Conservation (phyloP, 2,888 invertebrate genomes). For the Tenthredo livida region DNA sequence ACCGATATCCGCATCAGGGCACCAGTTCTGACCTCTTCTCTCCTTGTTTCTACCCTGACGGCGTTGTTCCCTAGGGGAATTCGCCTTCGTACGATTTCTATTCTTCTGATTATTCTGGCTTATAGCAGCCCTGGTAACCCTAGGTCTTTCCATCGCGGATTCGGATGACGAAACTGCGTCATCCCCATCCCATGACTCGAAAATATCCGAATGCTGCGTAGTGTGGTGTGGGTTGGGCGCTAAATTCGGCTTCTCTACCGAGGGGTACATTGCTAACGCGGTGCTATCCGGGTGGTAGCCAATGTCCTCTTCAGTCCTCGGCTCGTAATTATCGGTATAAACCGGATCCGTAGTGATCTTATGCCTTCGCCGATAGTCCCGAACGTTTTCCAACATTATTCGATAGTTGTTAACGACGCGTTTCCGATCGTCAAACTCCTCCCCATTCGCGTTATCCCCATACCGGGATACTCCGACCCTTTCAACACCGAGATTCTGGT, state of each 20-base stretch:
- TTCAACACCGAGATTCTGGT: background rate
- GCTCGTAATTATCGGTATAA: background rate
- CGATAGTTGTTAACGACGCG: constrained; percentile 42
- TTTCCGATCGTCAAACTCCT: constrained; percentile 56
- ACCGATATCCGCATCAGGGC: constrained; percentile 83
- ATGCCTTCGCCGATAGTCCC: constrained; percentile 40
- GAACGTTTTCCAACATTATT: constrained; percentile 29
- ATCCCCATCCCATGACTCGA: constrained; percentile 6
- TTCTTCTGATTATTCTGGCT: constrained; percentile 20
- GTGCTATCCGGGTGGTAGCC: background rate
- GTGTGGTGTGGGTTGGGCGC: constrained; percentile 19
- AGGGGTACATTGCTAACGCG: constrained; percentile 32
- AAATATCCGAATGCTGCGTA: background rate
- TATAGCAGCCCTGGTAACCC: constrained; percentile 63
- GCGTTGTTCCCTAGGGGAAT: constrained; percentile 73
- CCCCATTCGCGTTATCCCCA: constrained; percentile 58
- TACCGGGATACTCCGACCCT: background rate
- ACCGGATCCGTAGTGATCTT: background rate
- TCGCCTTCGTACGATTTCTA: constrained; percentile 64
- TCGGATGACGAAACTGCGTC: background rate
- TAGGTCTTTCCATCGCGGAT: constrained; percentile 61
- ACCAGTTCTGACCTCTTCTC: constrained; percentile 75
- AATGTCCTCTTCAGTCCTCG: background rate
- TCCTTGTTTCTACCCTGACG: constrained; percentile 71
- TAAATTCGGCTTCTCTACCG: constrained; percentile 9